A percentile compares a stretch with the other conserved stretches of the same genome.
These are phyloP conservation scores for Peromyscus californicus DNA, from an alignment of 2,113 vertebrate species.

Conservation along the genomic window DNA sequence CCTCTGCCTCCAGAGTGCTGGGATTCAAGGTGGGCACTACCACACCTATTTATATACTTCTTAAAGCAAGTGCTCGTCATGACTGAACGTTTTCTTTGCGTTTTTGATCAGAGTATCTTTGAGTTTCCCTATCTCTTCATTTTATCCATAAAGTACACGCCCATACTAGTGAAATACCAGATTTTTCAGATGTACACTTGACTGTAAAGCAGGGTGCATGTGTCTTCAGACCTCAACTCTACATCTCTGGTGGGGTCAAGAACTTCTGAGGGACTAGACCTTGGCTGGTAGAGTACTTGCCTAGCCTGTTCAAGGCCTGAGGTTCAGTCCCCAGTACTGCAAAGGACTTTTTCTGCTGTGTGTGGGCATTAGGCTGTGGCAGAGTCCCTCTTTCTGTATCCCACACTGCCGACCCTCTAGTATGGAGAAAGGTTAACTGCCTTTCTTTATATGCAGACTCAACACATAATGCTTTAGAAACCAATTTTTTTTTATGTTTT, in stretches of 20 bases:
- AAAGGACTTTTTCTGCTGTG: not conserved
- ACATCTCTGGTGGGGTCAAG: not conserved
- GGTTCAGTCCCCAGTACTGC: not conserved
- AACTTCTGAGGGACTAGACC: not conserved
- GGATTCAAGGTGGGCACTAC: not conserved
- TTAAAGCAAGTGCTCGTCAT: not conserved
- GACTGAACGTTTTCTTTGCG: constrained; percentile 13
- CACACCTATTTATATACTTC: not conserved
- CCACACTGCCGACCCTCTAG: not conserved
- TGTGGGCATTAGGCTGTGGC: not conserved
- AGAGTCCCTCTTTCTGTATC: not conserved
- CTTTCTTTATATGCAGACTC: not conserved
- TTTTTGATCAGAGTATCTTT: not conserved
- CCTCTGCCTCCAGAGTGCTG: not conserved
- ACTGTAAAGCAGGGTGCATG: not conserved
- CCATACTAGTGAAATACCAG: not conserved
- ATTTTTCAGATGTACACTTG: not conserved
- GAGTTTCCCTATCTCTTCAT: constrained; percentile 7
- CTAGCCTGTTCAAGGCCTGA: not conserved
- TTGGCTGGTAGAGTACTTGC: not conserved
- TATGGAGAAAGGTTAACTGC: not conserved
- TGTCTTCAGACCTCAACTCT: not conserved
- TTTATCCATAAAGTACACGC: not conserved
- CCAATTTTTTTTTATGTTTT: not conserved
- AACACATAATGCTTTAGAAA: not conserved